These are phyloP conservation scores for Trichomalopsis sarcophagae DNA, from an alignment of 1,140 invertebrate species.

Conservation along the genomic window DNA sequence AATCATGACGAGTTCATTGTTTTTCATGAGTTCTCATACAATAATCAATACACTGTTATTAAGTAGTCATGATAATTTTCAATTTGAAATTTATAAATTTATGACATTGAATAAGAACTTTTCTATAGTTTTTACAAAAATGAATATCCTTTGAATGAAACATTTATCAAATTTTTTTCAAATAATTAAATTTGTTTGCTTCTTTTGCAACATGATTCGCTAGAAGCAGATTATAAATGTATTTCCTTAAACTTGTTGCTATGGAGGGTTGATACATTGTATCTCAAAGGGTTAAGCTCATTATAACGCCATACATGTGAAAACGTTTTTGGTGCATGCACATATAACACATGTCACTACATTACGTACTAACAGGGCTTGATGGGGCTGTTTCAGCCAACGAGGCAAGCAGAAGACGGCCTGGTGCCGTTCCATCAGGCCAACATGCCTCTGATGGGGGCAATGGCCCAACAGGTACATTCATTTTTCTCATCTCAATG, in stretches of 20 bases:
- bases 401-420: slow-evolving; percentile 77
- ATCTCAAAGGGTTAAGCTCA: slow-evolving; percentile 9
- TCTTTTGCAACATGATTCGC: background rate
- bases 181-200: background rate
- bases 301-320: slow-evolving; percentile 46
- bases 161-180: too few relatives aligned
- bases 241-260: background rate
- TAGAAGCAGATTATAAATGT: background rate
- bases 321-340: slow-evolving; percentile 60
- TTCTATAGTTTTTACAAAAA: too few relatives aligned
- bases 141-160: too few relatives aligned
- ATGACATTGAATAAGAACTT: background rate
- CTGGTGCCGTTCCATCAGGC: slow-evolving; percentile 77
- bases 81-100: background rate
- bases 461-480: slow-evolving; percentile 73
- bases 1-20: background rate
- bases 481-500: slow-evolving; percentile 63
- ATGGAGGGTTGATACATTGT: background rate
- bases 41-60: background rate
- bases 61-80: background rate
- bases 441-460: slow-evolving; percentile 74
- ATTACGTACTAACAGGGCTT: slow-evolving; percentile 68
- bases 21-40: background rate
- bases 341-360: slow-evolving; percentile 58
- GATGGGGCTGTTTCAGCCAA: slow-evolving; percentile 74